Percentiles rank a stretch among this genome's conserved stretches.
These are phyloP conservation scores for Notoglanidium macrostoma DNA, from an alignment of 2,797 vertebrate genomes.

Conservation along the genomic window DNA sequence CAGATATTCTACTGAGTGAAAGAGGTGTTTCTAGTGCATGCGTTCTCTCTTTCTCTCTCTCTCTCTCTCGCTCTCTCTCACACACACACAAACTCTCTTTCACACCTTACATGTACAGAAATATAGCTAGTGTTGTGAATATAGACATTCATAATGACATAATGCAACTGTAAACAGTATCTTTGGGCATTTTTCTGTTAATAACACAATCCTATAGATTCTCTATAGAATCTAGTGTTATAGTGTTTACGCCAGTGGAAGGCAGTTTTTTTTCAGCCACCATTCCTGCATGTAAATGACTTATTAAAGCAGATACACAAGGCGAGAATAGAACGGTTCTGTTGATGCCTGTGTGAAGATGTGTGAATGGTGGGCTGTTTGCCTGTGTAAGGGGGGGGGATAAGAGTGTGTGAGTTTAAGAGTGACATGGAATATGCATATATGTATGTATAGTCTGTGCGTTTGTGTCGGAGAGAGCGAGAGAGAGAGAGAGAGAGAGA, in stretches of 20 bases:
- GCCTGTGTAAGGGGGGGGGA: constrained; percentile 11
- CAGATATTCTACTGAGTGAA: constrained; percentile 55
- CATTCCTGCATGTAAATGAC: constrained; percentile 37
- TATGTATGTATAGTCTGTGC: not conserved
- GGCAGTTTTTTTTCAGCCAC: constrained; percentile 2
- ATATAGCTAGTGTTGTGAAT: constrained; percentile 16
- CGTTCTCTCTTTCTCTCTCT: constrained; percentile 23
- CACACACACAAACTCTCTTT: constrained; percentile 24
- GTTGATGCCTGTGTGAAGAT: constrained; percentile 28
- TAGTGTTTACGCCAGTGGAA: constrained; percentile 1
- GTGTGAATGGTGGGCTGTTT: constrained; percentile 11
- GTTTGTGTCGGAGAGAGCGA: constrained; percentile 21
- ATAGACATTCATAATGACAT: constrained; percentile 12
- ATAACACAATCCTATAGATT: constrained; percentile 7
- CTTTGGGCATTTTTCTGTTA: constrained; percentile 1
- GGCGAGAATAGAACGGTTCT: constrained; percentile 28
- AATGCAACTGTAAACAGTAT: constrained; percentile 4
- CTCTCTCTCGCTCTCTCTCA: not conserved
- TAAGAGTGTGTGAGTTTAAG: constrained; percentile 19
- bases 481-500: constrained; percentile 29
- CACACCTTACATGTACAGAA: constrained; percentile 38
- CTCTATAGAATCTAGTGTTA: not conserved
- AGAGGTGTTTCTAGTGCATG: constrained; percentile 47
- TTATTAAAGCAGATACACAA: constrained; percentile 45
- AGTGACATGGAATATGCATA: not conserved